phyloP scores from a whole-genome alignment of 1,140 invertebrate genomes.

The Anastatus disparis region DNA sequence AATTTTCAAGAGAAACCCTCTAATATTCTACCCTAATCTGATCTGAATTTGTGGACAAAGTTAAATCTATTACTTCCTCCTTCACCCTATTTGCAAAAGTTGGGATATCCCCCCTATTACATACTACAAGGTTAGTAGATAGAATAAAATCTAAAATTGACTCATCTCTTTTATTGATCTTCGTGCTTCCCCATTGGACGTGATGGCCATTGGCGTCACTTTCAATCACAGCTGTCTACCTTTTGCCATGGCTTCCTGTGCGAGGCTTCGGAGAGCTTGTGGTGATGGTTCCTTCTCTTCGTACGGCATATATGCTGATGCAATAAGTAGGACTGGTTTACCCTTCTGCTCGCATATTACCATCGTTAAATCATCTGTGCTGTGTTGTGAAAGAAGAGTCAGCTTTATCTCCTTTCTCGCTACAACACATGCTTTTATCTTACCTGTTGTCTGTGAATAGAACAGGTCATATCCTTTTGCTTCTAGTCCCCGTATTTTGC shows the following conservation, averaged over 20 bases:
- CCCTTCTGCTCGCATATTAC: not conserved
- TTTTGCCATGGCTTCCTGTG: not conserved
- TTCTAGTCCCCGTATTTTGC: not conserved
- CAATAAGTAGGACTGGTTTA: not conserved
- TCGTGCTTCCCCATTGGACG: constrained; percentile 14
- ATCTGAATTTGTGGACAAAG: not conserved
- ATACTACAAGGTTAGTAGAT: not conserved
- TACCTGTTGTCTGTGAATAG: not conserved
- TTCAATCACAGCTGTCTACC: not conserved
- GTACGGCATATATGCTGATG: not conserved
- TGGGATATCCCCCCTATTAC: constrained; percentile 7
- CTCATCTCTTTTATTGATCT: constrained; percentile 21
- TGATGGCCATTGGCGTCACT: too few relatives aligned
- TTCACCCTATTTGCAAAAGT: constrained; percentile 21
- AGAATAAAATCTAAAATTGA: not conserved
- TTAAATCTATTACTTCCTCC: constrained; percentile 30
- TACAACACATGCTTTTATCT: not conserved
- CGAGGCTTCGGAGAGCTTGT: not conserved
- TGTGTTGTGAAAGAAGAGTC: too few relatives aligned
- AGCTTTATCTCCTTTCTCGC: not conserved
- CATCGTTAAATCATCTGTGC: not conserved
- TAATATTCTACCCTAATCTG: not conserved
- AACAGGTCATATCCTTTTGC: not conserved
- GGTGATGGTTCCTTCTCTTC: not conserved
- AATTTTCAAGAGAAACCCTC: not conserved